Conservation (phyloP, 2,797 vertebrate species). For the Clangula hyemalis region DNA sequence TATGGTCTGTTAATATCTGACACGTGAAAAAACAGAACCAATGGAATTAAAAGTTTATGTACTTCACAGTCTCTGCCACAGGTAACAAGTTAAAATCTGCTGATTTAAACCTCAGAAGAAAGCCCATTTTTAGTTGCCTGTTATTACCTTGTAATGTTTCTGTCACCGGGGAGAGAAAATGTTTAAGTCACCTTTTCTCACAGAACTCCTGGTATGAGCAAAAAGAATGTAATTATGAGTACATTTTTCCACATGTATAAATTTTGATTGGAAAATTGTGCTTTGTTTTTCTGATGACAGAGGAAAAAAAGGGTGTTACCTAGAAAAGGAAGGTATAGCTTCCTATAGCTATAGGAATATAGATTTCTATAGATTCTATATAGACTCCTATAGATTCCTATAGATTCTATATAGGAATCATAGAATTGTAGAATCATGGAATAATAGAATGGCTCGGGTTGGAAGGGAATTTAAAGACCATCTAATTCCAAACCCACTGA, state of each 20-base stretch:
- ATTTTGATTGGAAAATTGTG: not conserved
- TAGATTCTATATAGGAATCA: too few species aligned
- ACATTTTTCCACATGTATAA: not conserved
- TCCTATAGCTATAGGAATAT: too few species aligned
- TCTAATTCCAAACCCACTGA: too few species aligned
- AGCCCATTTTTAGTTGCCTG: not conserved
- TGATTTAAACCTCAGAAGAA: not conserved
- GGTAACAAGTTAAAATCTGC: not conserved
- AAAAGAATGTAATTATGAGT: not conserved
- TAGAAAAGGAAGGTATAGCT: not conserved
- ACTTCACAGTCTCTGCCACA: not conserved
- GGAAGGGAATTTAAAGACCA: too few species aligned
- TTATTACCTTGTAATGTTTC: not conserved
- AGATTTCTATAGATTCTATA: too few species aligned
- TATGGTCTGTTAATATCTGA: not conserved
- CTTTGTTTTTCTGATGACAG: conserved; percentile 5
- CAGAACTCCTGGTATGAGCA: not conserved
- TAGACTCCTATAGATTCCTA: too few species aligned
- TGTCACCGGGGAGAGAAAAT: not conserved
- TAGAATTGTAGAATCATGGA: too few species aligned
- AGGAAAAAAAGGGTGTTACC: not conserved
- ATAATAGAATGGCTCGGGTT: too few species aligned
- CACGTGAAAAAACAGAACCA: not conserved
- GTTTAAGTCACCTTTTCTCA: not conserved
- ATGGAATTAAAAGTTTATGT: not conserved